Base-by-base conservation (phyloP, 2,888 invertebrate genomes). In the Netelia inedita region DNA sequence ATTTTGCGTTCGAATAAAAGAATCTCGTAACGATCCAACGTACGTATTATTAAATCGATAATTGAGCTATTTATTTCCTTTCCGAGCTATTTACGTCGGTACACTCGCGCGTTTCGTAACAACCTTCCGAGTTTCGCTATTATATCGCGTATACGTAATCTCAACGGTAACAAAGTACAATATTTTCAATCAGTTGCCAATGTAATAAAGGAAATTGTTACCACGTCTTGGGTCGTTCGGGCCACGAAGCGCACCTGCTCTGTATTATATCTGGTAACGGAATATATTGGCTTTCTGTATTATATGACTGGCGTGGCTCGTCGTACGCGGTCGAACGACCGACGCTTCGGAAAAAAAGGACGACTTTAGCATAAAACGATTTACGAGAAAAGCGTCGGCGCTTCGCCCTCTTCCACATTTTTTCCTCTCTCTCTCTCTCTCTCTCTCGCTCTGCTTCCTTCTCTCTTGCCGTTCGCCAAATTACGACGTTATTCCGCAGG, bases 321-420 rank as follows among this genome's bases (percentile, higher is more conserved):
- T 82, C 59, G 71, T 68, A 71, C 71, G 50, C 75, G 65, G 75
- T 23, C 65, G 57, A 79, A 79, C 63, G 55, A 63, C 46, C 57
- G 66, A 57, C 59, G 23, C 14, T 55, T n/a, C 19, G 23, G 14
- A 79, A 59, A 71, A 71, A 76, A 75, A 73, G 59, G 28, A 71
- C 65, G 72, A 61, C 59, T 83, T 76, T 75, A 72, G 76, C 89
- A 89, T 89, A 89, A 89, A 89, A 87, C 89, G 87, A 91, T 89
- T 91, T 89, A 89, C 86, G 88, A 89, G 84, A 21, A 71, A 66
- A 55, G 79, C 71, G 71, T 79, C 74, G 78, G 63, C 68, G 71
- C 61, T 65, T 78, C 61, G 19, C 43, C 41, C 61, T 83, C 43
- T 59, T 43, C 61, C 16, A 28, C 69, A n/a, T 71, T 63, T 23